Conservation (phyloP, 2,113 vertebrate genomes). For the Myocastor coypus region DNA sequence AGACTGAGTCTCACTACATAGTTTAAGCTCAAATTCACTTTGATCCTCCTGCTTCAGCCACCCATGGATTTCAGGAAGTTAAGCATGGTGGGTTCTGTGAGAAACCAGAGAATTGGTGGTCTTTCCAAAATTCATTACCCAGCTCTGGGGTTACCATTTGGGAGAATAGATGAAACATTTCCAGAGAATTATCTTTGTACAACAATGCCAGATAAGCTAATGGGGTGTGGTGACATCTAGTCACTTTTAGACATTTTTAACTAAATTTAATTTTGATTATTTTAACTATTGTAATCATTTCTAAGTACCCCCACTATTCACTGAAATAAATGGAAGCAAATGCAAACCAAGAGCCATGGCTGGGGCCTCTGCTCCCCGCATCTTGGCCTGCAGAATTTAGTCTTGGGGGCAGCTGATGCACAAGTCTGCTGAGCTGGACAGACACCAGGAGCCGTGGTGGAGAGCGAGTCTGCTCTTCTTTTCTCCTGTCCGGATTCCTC, state of each 20-base stretch:
- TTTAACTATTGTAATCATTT: background rate
- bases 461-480: background rate
- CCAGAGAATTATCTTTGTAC: background rate
- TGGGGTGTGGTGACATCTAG: background rate
- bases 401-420: background rate
- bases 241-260: background rate
- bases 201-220: background rate
- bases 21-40: background rate
- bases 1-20: background rate
- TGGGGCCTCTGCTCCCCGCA: background rate
- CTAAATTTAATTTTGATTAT: background rate
- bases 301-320: background rate
- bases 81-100: background rate
- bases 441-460: background rate
- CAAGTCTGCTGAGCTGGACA: background rate
- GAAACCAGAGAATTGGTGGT: background rate
- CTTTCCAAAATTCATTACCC: fast-evolving
- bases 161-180: background rate
- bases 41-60: background rate
- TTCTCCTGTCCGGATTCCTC: background rate
- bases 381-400: background rate
- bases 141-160: background rate
- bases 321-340: background rate
- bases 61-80: background rate
- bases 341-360: background rate